These are phyloP conservation scores for Ennomos erosarius DNA, from an alignment of 2,888 invertebrate species.

Conservation along the genomic window DNA sequence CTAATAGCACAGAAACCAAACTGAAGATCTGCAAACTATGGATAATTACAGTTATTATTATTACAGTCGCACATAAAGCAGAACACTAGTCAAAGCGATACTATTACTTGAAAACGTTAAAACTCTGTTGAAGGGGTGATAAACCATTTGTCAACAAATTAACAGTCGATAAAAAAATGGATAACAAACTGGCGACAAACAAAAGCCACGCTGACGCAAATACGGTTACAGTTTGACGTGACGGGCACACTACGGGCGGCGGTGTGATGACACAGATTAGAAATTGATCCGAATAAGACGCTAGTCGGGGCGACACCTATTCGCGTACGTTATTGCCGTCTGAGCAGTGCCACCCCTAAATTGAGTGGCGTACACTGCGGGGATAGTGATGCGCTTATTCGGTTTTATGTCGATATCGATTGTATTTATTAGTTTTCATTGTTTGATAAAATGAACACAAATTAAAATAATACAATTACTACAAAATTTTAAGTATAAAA, in stretches of 20 bases:
- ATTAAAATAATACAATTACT: no score
- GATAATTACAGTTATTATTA: no score
- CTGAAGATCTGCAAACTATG: no score
- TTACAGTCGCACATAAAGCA: no score
- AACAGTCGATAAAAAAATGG: slow-evolving; percentile 13
- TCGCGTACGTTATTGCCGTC: slow-evolving; percentile 69
- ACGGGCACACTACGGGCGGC: slow-evolving; percentile 48
- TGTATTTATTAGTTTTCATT: no score
- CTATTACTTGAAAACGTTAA: no score
- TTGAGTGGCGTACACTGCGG: slow-evolving; percentile 57
- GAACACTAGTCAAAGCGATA: no score
- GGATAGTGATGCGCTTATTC: slow-evolving; percentile 51
- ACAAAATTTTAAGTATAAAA: no score
- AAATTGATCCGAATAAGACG: slow-evolving; percentile 70
- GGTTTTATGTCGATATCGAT: slow-evolving; percentile 40
- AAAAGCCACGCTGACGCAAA: slow-evolving; percentile 38
- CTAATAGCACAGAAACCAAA: no score
- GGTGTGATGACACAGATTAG: slow-evolving; percentile 70
- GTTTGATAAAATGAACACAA: no score
- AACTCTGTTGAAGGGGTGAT: no score
- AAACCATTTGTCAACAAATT: not conserved
- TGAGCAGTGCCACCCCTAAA: slow-evolving; percentile 71
- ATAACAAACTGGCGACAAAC: slow-evolving; percentile 29
- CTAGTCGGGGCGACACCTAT: slow-evolving; percentile 59
- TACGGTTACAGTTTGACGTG: slow-evolving; percentile 50